A percentile compares a stretch with the other conserved stretches of the same genome.
These are phyloP conservation scores for Meiosimyza platycephala DNA, from an alignment of 2,888 invertebrate genomes.

Conservation along the genomic window DNA sequence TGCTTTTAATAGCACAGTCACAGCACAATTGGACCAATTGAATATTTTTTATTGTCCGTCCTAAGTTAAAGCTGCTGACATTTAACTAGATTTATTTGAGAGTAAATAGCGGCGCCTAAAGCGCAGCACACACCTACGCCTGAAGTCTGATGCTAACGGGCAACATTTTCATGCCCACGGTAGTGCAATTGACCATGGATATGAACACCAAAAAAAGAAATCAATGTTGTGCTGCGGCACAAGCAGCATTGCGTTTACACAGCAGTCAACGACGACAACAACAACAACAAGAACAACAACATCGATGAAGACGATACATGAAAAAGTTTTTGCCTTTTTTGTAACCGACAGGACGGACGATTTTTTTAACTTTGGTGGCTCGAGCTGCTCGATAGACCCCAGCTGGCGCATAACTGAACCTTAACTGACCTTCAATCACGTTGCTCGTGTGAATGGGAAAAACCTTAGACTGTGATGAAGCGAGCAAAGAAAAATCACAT, in stretches of 20 bases:
- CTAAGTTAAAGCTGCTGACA: background rate
- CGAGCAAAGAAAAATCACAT: background rate
- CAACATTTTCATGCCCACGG: conserved; percentile 4
- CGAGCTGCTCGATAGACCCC: background rate
- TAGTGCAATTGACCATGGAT: background rate
- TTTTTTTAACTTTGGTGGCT: conserved; percentile 2
- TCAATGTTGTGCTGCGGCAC: background rate
- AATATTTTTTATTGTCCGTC: background rate
- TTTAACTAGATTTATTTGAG: background rate
- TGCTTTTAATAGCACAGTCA: conserved; percentile 1
- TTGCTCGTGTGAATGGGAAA: conserved; percentile 31
- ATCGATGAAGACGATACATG: background rate
- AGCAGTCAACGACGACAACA: background rate
- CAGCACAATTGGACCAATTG: conserved; percentile 16
- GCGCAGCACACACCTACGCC: conserved; percentile 28
- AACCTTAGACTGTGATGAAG: background rate
- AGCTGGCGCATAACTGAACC: conserved; percentile 27
- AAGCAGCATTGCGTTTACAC: background rate
- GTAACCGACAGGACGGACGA: background rate
- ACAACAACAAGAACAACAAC: conserved; percentile 9
- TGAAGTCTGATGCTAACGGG: background rate
- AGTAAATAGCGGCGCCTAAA: conserved; percentile 19
- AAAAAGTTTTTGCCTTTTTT: background rate
- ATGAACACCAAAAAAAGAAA: background rate
- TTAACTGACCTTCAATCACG: conserved; percentile 33